Evolutionary conservation across 2,888 invertebrate species (phyloP), one percentile per base, ranked within the genome.

Genomic region (Apodemia duryi): DNA sequence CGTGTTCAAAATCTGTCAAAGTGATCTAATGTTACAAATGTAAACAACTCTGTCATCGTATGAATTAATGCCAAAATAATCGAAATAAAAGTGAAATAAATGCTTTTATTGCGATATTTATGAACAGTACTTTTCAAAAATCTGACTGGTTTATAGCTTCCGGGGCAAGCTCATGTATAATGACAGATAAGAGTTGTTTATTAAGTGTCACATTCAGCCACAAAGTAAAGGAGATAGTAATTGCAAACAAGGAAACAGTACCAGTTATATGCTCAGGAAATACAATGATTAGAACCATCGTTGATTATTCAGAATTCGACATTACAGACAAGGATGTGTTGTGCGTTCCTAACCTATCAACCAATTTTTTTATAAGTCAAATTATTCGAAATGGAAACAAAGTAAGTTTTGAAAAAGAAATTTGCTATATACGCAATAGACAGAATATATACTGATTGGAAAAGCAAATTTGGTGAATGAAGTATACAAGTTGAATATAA

Each of bases 181-280:
- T 71, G 6, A 62, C 70, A n/a, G 71, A 70, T 7, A 28, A 72
- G 66, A 49, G 70, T n/a, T 67, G 61, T 62, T 51, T 74, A 32
- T 46, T 29, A 54, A 72, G 73, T 67, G 61, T 64, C 28, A 68
- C 64, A 29, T 38, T 61, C 10, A 49, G 66, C 35, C 69, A 7
- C 6, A 62, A 32, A n/a, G 69, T 63, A 1, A 71, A 71, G 57
- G 70, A 73, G 38, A 75, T 75, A 46, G 61, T 74, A 10, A 73
- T 73, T n/a, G 74, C 74, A 60, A 74, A 75, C 43, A 62, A 71
- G 61, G 61, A 43, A 46, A 67, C 35, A 13, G 64, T 75, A 29
- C 70, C 69, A 35, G 75, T 75, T 6, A 21, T 67, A 13, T 69
- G 68, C 65, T 63, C 61, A 38, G 70, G 68, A 28, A 66, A 70